phyloP scores from a whole-genome alignment of 2,888 invertebrate species.

The Tiliacea citrago region DNA sequence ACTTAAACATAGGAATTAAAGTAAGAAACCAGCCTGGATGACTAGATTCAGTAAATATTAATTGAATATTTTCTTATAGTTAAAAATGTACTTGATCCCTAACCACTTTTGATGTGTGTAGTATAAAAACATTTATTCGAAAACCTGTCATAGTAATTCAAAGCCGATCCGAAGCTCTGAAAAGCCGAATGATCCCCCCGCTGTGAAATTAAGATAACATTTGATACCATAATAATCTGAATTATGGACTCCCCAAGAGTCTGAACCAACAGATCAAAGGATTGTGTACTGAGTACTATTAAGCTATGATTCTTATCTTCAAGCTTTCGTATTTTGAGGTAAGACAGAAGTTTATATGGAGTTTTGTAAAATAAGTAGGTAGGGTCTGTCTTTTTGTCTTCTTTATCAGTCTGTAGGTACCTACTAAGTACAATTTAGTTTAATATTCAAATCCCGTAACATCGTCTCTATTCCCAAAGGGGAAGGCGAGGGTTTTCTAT shows the following conservation, averaged over 20 bases:
- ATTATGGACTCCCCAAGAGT: constrained; percentile 52
- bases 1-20: too few species aligned
- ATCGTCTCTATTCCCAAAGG: background rate
- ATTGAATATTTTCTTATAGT: too few species aligned
- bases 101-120: too few species aligned
- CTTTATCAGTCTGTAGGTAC: background rate
- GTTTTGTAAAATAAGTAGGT: background rate
- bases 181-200: constrained; percentile 28
- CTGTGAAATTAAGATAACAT: constrained; percentile 65
- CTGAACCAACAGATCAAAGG: constrained; percentile 62
- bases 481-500: background rate
- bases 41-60: too few species aligned
- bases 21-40: too few species aligned
- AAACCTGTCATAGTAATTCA: constrained; percentile 32
- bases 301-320: constrained; percentile 15
- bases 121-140: background rate
- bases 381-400: background rate
- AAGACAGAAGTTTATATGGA: background rate
- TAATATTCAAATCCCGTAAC: background rate
- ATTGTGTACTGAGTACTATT: constrained; percentile 34
- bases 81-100: too few species aligned
- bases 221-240: constrained; percentile 49
- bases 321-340: constrained; percentile 15
- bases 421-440: too few species aligned
- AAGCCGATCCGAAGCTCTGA: constrained; percentile 34